Evolutionary conservation across 2,113 vertebrate genomes (phyloP).

Genomic region (Micronycteris hirsuta): DNA sequence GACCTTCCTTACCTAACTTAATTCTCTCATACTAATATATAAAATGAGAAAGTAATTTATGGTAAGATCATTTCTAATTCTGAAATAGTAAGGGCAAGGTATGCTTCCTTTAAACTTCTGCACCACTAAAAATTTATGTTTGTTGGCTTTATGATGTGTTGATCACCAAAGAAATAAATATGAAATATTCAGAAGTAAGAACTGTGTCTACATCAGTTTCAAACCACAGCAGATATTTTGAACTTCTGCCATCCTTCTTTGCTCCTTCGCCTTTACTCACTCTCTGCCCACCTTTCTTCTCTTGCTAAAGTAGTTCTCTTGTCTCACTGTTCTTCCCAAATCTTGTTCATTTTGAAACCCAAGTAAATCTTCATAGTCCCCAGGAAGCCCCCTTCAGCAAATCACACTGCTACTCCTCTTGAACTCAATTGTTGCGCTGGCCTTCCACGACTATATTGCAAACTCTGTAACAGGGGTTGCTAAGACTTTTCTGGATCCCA

Average conservation of each 20-base stretch:
- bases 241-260: neutral
- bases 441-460: neutral
- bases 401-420: neutral
- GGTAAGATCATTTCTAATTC: neutral
- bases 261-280: neutral
- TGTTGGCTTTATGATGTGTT: neutral
- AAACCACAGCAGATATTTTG: neutral
- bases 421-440: neutral
- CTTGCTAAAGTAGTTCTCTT: neutral
- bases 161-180: neutral
- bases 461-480: neutral
- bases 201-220: neutral
- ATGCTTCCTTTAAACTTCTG: constrained; percentile 18
- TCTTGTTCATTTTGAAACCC: neutral
- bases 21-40: neutral
- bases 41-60: neutral
- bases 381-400: neutral
- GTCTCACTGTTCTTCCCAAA: neutral
- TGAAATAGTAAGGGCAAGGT: neutral
- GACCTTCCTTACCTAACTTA: neutral
- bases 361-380: neutral
- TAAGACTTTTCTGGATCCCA: neutral
- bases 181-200: constrained; percentile 1
- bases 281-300: neutral
- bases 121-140: neutral